Percentiles rank a stretch among this genome's conserved stretches.
Evolutionary conservation across 2,888 invertebrate species (phyloP).

Genomic region (Adela reaumurella): DNA sequence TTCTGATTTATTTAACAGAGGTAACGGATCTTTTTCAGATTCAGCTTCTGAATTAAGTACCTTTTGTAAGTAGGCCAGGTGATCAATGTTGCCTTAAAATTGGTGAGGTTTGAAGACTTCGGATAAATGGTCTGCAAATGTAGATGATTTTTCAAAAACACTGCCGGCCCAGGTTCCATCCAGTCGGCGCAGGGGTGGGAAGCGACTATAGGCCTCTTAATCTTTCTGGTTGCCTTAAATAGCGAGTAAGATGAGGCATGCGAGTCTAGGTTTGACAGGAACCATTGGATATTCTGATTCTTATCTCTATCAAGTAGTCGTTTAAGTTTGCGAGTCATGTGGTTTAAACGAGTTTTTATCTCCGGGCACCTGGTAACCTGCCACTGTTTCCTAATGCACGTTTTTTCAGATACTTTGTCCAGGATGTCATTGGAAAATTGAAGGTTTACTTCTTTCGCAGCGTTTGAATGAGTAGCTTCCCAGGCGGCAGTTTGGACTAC

Average conservation of each 20-base stretch:
- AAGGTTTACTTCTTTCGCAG: not conserved
- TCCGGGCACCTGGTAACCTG: not conserved
- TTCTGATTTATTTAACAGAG: not conserved
- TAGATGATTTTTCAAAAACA: not conserved
- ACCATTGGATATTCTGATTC: not conserved
- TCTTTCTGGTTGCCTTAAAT: not conserved
- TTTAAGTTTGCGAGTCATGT: not conserved
- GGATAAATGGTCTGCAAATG: too few species aligned
- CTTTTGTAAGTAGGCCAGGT: not conserved
- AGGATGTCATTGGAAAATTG: not conserved
- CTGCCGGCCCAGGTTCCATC: not conserved
- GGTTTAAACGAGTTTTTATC: not conserved
- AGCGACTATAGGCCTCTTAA: not conserved
- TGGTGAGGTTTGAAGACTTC: not conserved
- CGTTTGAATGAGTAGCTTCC: not conserved
- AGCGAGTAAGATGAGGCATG: not conserved
- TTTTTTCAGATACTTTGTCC: not conserved
- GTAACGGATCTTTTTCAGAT: not conserved
- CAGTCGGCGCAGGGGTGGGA: not conserved
- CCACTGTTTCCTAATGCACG: not conserved
- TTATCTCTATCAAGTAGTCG: not conserved
- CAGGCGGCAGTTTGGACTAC: not conserved
- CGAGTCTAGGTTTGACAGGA: not conserved
- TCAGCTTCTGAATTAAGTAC: not conserved
- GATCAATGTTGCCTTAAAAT: not conserved